These are phyloP conservation scores for Platysternon megacephalum DNA, from an alignment of 2,113 vertebrate genomes.

Conservation along the genomic window DNA sequence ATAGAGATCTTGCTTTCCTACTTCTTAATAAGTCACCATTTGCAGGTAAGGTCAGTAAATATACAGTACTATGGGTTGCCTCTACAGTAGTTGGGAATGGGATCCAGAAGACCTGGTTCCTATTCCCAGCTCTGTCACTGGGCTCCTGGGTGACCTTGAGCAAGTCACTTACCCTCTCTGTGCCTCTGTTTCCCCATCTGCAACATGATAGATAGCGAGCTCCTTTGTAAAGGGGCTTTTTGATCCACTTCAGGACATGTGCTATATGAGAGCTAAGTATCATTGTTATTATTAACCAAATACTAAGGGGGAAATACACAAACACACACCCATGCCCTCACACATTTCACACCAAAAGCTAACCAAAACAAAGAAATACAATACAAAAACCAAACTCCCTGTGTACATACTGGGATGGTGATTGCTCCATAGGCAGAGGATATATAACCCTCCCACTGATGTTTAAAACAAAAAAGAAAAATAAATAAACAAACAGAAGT, in stretches of 20 bases:
- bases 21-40: neutral
- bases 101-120: neutral
- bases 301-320: neutral
- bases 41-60: neutral
- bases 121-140: neutral
- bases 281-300: neutral
- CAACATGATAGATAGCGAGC: neutral
- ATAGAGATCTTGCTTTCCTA: neutral
- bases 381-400: neutral
- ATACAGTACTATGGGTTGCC: neutral
- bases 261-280: neutral
- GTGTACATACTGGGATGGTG: neutral
- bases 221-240: neutral
- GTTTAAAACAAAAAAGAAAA: neutral
- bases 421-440: neutral
- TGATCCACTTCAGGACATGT: neutral
- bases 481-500: neutral
- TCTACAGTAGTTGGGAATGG: neutral
- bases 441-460: neutral
- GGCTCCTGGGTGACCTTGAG: neutral
- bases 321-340: neutral
- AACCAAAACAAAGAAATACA: neutral
- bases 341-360: neutral
- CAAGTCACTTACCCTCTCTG: neutral
- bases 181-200: neutral